phyloP scores from a whole-genome alignment of 2,797 vertebrate genomes.

The Phataginus tricuspis region DNA sequence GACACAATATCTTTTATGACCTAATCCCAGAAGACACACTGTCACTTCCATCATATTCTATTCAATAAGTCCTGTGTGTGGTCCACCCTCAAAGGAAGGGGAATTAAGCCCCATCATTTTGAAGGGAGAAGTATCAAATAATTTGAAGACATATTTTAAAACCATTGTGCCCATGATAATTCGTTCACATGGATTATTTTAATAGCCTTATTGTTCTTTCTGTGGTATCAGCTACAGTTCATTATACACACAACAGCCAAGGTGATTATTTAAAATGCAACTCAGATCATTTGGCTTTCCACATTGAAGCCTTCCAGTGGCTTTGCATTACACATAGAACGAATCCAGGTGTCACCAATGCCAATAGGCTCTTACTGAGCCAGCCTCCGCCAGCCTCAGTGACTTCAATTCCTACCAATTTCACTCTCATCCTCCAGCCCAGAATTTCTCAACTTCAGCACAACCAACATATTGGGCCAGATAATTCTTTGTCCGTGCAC shows the following conservation, averaged over 20 bases:
- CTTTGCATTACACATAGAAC: background rate
- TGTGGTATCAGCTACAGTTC: background rate
- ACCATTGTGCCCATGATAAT: background rate
- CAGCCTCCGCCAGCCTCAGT: background rate
- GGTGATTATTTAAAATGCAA: conserved; percentile 46
- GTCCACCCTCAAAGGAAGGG: background rate
- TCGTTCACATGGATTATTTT: background rate
- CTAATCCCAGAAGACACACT: background rate
- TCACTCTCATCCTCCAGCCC: background rate
- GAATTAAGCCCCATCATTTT: background rate
- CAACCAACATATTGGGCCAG: background rate
- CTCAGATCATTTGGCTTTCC: background rate
- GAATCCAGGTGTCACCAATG: background rate
- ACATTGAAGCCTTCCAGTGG: background rate
- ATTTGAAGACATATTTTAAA: background rate
- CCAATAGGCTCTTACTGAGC: background rate
- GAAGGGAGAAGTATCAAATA: background rate
- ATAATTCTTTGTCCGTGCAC: background rate
- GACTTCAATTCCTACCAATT: background rate
- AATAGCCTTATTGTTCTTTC: background rate
- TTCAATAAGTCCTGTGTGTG: background rate
- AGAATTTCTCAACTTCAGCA: background rate
- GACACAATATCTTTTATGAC: background rate
- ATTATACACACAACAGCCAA: background rate
- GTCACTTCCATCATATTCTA: background rate